These are phyloP conservation scores for Hemibagrus guttatus DNA, from an alignment of 2,797 vertebrate species.

Conservation along the genomic window DNA sequence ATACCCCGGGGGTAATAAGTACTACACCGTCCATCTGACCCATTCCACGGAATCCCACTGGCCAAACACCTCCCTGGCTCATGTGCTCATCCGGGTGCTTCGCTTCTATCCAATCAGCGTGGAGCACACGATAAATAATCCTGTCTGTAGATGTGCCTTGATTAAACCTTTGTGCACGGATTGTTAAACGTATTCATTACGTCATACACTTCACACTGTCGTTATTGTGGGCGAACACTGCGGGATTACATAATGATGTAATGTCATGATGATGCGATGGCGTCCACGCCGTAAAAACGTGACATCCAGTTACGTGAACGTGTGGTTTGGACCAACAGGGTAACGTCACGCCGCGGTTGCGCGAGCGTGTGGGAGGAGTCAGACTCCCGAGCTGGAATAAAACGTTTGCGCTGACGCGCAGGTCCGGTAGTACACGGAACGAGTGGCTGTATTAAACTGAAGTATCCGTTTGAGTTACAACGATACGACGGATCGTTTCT, in stretches of 20 bases:
- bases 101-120: constrained; percentile 42
- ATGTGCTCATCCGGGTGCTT: constrained; percentile 58
- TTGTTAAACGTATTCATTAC: neutral
- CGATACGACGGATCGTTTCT: neutral
- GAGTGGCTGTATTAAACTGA: neutral
- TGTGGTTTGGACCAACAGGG: constrained; percentile 21
- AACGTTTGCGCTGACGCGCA: neutral
- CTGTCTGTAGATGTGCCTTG: neutral
- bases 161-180: neutral
- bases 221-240: too few species aligned
- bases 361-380: constrained; percentile 44
- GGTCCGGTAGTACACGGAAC: too few species aligned
- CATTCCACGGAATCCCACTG: neutral
- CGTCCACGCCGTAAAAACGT: constrained; percentile 56
- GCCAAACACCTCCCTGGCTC: neutral
- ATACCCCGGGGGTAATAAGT: neutral
- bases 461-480: neutral
- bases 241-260: neutral
- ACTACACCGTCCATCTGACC: neutral
- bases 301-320: constrained; percentile 37
- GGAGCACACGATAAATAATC: neutral
- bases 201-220: neutral
- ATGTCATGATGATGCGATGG: too few species aligned
- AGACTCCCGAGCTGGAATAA: constrained; percentile 14
- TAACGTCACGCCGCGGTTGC: constrained; percentile 3